phyloP scores from a whole-genome alignment of 2,888 invertebrate species.

The Mayetiola destructor region DNA sequence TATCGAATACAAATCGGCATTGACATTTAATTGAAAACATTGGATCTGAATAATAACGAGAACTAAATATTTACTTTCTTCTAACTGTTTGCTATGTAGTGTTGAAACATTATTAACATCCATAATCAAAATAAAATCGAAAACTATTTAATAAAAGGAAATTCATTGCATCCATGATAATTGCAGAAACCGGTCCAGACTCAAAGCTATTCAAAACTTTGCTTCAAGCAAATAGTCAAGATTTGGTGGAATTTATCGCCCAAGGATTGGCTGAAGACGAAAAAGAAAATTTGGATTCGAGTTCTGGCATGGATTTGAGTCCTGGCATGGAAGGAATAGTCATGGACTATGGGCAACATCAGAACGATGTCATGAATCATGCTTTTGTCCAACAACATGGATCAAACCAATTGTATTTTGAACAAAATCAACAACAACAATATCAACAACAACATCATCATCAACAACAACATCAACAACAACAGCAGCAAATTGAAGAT shows the following conservation, averaged over 20 bases:
- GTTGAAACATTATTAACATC: not conserved
- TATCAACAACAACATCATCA: no score
- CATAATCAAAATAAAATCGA: not conserved
- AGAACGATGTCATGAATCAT: no score
- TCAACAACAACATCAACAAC: no score
- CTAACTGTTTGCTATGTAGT: not conserved
- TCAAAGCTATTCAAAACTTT: not conserved
- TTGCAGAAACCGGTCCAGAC: no score
- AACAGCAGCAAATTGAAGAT: not conserved
- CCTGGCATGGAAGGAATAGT: not conserved
- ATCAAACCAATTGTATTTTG: no score
- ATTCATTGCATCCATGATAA: not conserved
- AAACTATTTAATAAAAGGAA: not conserved
- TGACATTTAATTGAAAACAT: constrained; percentile 2
- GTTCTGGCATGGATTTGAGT: not conserved
- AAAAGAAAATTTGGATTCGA: not conserved
- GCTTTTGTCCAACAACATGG: no score
- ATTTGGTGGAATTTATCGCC: no score
- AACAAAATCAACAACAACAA: no score
- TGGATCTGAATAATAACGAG: constrained; percentile 5
- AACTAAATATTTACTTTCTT: not conserved
- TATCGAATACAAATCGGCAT: no score
- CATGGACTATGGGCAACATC: no score
- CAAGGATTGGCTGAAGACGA: no score
- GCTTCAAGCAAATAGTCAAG: no score